Percentiles rank a stretch among this genome's conserved stretches.
Evolutionary conservation across 2,888 invertebrate species (phyloP).

Genomic region (Himalopsyche japonica): DNA sequence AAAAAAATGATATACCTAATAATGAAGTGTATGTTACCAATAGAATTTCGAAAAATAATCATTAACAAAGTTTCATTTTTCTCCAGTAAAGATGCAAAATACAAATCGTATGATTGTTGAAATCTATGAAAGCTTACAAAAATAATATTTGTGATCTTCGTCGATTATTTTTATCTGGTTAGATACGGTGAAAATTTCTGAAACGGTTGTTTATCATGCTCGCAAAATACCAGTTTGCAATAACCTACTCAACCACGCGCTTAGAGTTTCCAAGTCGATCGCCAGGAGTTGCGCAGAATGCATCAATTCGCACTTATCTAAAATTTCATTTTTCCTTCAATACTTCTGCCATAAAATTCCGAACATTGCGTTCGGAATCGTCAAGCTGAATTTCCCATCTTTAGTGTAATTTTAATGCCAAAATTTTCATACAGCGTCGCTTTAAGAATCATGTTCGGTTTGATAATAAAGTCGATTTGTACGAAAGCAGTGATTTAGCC

Average conservation of each 20-base stretch:
- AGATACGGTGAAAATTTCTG: neutral
- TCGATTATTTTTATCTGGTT: no score
- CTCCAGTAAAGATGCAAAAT: no score
- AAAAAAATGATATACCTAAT: no score
- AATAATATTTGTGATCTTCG: no score
- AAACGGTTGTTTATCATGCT: neutral
- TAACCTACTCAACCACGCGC: neutral
- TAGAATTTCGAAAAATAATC: no score
- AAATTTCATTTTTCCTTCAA: neutral
- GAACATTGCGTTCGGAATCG: neutral
- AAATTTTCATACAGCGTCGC: neutral
- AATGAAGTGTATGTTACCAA: no score
- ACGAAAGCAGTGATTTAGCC: neutral
- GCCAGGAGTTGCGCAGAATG: conserved; percentile 33
- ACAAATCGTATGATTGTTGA: no score
- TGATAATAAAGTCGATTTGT: neutral
- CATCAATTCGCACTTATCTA: neutral
- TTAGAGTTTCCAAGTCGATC: conserved; percentile 24
- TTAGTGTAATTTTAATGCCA: neutral
- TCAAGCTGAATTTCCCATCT: neutral
- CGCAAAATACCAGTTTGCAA: neutral
- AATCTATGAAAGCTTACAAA: no score
- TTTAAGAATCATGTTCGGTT: neutral
- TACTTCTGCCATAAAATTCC: neutral
- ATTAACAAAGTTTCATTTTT: no score